phyloP scores from a whole-genome alignment of 2,797 vertebrate species.

The Sebastes taczanowskii region DNA sequence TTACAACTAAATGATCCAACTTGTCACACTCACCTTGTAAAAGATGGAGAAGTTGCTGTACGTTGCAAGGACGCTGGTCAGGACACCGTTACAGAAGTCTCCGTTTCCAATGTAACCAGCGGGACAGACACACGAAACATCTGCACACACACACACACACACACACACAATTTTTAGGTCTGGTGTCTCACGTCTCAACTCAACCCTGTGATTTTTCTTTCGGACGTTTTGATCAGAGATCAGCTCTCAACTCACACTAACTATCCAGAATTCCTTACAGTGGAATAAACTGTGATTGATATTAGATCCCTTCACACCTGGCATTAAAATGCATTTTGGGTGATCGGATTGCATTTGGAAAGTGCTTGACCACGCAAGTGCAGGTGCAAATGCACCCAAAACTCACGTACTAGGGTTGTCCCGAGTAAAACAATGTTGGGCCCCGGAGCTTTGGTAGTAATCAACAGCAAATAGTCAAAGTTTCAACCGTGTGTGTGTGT shows the following conservation, averaged over 20 bases:
- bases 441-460: too few relatives aligned
- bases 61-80: conserved; percentile 86
- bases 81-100: conserved; percentile 88
- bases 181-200: background rate
- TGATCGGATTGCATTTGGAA: too few relatives aligned
- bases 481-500: too few relatives aligned
- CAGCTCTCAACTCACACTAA: background rate
- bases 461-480: too few relatives aligned
- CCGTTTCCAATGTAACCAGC: conserved; percentile 89
- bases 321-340: background rate
- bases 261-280: background rate
- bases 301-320: background rate
- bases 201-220: background rate
- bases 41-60: conserved; percentile 88
- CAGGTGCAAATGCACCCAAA: background rate
- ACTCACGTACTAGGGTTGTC: too few relatives aligned
- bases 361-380: background rate
- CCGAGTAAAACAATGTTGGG: too few relatives aligned
- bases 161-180: background rate
- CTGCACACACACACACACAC: conserved; percentile 67
- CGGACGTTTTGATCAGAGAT: background rate
- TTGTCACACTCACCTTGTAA: conserved; percentile 84
- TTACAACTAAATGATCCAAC: background rate
- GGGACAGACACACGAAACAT: conserved; percentile 87
- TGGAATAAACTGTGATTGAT: background rate